Evolutionary conservation across 2,113 vertebrate genomes (phyloP), one percentile per base, ranked within the genome.

Genomic region (Diphyllodes magnificus): DNA sequence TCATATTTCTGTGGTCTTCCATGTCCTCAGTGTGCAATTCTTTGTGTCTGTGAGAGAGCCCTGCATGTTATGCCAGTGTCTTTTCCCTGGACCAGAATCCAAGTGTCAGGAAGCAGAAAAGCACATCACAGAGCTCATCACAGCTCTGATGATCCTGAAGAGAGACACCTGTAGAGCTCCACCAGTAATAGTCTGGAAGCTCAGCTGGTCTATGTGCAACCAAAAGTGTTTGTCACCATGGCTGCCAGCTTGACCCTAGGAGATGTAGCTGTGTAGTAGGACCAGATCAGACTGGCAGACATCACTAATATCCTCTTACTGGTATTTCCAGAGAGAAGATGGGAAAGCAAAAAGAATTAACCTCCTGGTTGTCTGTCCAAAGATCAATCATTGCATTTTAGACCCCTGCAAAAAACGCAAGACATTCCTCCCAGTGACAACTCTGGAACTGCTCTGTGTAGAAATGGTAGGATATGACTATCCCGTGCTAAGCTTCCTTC

Each of bases 341-440:
- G 35, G 39, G 44, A 94, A 81, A 81, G 21, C 23, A 77, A 8
- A 66, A 40, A 75, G 11, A 56, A 77, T 79, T 78, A 53, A n/a
- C 33, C 24, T 40, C 42, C 10, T 71, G 6, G 5, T 22, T 59
- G 30, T 50, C 33, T 68, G 47, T 86, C 42, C 47, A 81, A 72
- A 90, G 24, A n/a, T 22, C 15, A 71, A 59, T n/a, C 30, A 59
- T 31, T 15, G 16, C 24, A 73, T 73, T 80, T 73, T 28, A 72
- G 33, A 57, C 8, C 9, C 3, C 12, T 3, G 6, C 5, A 15
- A 65, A 75, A 72, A 50, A 21, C 0, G 0, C 8, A 63, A 61
- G 54, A 22, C 27, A n/a, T 69, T 42, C 8, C 42, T 82, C 45
- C 42, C 66, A 56, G 20, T 25, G 57, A 19, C 82, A 92, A n/a